Conservation (phyloP, 2,888 invertebrate species). For the Tetramorium bicarinatum region DNA sequence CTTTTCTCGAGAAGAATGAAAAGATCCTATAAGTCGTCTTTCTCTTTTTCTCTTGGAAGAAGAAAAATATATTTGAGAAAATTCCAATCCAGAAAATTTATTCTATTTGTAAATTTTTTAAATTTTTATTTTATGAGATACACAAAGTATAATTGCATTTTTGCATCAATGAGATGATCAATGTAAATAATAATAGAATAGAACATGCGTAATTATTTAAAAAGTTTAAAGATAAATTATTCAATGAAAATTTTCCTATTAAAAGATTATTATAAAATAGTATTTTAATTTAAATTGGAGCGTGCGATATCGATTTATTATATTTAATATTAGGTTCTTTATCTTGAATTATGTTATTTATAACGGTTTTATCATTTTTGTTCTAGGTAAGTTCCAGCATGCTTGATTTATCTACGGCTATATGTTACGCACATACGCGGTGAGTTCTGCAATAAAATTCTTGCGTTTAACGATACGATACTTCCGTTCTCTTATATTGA, state of each 20-base stretch:
- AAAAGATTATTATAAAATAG: background rate
- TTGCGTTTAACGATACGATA: background rate
- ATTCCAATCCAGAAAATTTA: conserved; percentile 32
- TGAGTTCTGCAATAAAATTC: conserved; percentile 25
- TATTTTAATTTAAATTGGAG: background rate
- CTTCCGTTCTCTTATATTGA: background rate
- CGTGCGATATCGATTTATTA: background rate
- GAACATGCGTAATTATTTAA: background rate
- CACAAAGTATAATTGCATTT: background rate
- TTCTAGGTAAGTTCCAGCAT: conserved; percentile 45
- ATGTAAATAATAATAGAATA: background rate
- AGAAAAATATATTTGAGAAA: conserved; percentile 32
- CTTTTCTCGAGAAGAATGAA: conserved; percentile 6
- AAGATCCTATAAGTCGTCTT: background rate
- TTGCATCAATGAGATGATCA: background rate
- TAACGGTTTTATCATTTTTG: conserved; percentile 9
- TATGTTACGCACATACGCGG: conserved; percentile 1
- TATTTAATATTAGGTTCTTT: background rate
- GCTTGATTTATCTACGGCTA: conserved; percentile 1
- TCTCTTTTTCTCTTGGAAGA: background rate
- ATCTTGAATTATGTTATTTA: background rate
- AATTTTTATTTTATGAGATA: background rate
- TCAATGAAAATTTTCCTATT: background rate
- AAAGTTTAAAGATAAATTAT: background rate
- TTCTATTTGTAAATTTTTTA: background rate